Base-by-base conservation (phyloP, 2,888 invertebrate genomes). In the Dione vanillae region DNA sequence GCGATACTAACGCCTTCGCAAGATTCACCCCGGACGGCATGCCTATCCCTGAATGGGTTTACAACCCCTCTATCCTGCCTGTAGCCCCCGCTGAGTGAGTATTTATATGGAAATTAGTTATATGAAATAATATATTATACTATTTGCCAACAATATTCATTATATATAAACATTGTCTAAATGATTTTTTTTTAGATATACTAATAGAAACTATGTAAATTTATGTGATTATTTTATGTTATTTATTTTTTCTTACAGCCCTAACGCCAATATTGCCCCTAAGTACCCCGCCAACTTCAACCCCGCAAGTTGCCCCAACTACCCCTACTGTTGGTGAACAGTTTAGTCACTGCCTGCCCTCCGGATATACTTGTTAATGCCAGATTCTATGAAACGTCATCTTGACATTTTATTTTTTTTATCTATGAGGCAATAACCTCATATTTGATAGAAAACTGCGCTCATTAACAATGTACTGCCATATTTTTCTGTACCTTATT, bases 271-370 rank as follows among this genome's bases (percentile, higher is more conserved):
- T 20, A 86, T 82, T 10, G 91, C 87, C 0, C 79, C 89, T 14
- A 86, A 88, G 67, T 94, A 94, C 82, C 94, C 94, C n/a, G 94
- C 94, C 14, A 91, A 88, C 74, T 88, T 94, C 74, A 87, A 91
- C 77, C 87, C 94, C 11, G 92, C 94, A 7, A 86, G 90, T 52
- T 94, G 94, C 87, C 94, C 94, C 74, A 94, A 94, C 92, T 94
- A 94, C 87, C 94, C 94, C 0, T 94, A 93, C 90, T 94, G 94
- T 81, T 89, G 78, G 78, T 85, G 79, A 83, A 79, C 75, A 78
- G 76, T 74, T 72, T 67, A 59, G 66, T 47, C 47, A 41, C 54
- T 20, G 49, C 73, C 67, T 58, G 67, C 65, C 61, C 65, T 69
- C 74, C 75, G 66, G 64, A 75, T 52, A 56, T 41, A 67, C 69